Evolutionary conservation across 1,140 invertebrate genomes (phyloP), one percentile per base, ranked within the genome.

Genomic region (Halotydeus destructor): DNA sequence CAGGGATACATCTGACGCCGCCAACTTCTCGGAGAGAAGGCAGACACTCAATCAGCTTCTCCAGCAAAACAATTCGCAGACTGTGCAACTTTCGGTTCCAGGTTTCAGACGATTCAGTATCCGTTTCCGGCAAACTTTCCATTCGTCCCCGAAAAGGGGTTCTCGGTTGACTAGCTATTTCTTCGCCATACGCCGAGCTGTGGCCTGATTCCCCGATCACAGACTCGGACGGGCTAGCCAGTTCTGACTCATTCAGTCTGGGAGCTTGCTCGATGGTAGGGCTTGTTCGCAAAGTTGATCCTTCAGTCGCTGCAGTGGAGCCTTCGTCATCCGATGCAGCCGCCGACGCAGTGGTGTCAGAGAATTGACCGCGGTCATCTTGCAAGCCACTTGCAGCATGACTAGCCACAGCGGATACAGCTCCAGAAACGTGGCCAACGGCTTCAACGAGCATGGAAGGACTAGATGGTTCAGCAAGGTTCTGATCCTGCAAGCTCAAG

Each of bases 311-410:
- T 25, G 82, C 82, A 37, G 81, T 88, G 45, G 79, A 84, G n/a
- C 76, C 77, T 63, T 94, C 88, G 58, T 93, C 86, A 60, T 93
- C 84, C 27, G 82, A 85, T 2, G 79, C 80, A 22, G 72, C 76
- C 16, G 76, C 76, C 6, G 78, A 81, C 5, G 77, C 76, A 14
- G 76, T 80, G 1, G 76, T 78, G 47, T 80, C 76, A 18, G 75
- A 77, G 50, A 70, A 74, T 57, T 75, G 71, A 3, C 72, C 70
- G 12, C 61, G 54, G 48, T 65, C 65, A 31, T n/a, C 12, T 55
- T 23, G 5, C 28, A 24, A 21, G n/a, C 3, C 28, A 3, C 16
- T 18, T 19, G 41, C 5, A 38, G 28, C 32, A 43, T 41, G 16
- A 48, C 54, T 40, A 47, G 16, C 30, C 30, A n/a, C 12, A 31